phyloP scores from a whole-genome alignment of 2,888 invertebrate genomes.

The Spisula subtruncata region DNA sequence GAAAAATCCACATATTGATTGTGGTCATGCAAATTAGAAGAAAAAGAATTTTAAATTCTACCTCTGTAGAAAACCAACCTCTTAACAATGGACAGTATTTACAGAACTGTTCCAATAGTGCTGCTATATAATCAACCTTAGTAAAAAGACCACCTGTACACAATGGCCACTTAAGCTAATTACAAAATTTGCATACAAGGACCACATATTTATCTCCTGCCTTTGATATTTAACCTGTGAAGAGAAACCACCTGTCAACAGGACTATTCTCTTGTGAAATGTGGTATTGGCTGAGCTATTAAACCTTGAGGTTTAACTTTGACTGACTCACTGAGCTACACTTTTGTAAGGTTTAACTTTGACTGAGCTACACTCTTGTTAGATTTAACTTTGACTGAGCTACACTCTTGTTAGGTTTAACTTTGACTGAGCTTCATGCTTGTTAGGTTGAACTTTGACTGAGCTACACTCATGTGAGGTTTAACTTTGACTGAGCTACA shows the following conservation, averaged over 20 bases:
- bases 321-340: background rate
- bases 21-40: too few relatives aligned
- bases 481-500: too few relatives aligned
- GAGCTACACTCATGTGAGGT: too few relatives aligned
- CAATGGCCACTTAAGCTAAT: background rate
- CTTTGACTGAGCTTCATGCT: too few relatives aligned
- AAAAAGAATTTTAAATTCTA: too few relatives aligned
- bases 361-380: background rate
- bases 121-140: background rate
- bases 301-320: background rate
- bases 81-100: too few relatives aligned
- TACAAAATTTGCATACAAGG: background rate
- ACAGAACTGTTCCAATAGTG: too few relatives aligned
- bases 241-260: background rate
- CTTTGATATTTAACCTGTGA: background rate
- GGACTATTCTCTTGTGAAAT: too few relatives aligned
- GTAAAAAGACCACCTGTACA: background rate
- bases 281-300: background rate
- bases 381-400: background rate
- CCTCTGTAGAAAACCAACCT: too few relatives aligned
- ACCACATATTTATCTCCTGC: background rate
- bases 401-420: too few relatives aligned
- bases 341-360: background rate
- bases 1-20: too few relatives aligned
- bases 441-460: too few relatives aligned